Conservation (phyloP, 1,140 invertebrate species). For the Polypedilum vanderplanki region DNA sequence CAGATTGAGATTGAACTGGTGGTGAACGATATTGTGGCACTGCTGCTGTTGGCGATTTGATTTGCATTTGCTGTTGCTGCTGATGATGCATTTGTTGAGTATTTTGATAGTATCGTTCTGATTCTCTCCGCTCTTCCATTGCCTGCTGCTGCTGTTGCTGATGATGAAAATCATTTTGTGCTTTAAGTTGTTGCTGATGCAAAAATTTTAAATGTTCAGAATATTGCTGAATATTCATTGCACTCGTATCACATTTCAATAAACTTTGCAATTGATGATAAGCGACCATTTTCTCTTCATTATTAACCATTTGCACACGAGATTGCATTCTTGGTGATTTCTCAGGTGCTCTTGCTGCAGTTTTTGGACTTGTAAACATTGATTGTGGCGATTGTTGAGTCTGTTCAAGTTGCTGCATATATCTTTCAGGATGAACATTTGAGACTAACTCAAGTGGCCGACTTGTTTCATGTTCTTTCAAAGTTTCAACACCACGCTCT, state of each 20-base stretch:
- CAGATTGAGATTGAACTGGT: background rate
- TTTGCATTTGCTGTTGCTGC: background rate
- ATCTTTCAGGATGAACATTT: background rate
- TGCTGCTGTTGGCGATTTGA: background rate
- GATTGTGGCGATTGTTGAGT: background rate
- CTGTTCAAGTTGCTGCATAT: background rate
- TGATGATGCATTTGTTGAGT: background rate
- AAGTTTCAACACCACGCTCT: background rate
- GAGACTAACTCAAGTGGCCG: background rate
- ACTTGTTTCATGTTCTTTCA: background rate
- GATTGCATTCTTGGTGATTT: background rate
- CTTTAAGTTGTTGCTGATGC: background rate
- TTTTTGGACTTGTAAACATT: background rate
- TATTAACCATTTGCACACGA: background rate
- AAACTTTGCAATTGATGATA: background rate
- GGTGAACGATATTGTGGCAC: background rate
- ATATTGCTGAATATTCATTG: conserved; percentile 7
- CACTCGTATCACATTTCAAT: background rate
- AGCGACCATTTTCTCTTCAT: background rate
- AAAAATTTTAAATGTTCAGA: background rate
- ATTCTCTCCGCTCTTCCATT: background rate
- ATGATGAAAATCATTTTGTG: background rate
- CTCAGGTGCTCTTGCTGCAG: background rate
- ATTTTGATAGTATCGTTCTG: background rate
- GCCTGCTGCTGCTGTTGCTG: background rate